Evolutionary conservation across 30 jellyfish, hydroid and myxozoan genomes (phyloP).

Genomic region (Rhopilema esculentum): DNA sequence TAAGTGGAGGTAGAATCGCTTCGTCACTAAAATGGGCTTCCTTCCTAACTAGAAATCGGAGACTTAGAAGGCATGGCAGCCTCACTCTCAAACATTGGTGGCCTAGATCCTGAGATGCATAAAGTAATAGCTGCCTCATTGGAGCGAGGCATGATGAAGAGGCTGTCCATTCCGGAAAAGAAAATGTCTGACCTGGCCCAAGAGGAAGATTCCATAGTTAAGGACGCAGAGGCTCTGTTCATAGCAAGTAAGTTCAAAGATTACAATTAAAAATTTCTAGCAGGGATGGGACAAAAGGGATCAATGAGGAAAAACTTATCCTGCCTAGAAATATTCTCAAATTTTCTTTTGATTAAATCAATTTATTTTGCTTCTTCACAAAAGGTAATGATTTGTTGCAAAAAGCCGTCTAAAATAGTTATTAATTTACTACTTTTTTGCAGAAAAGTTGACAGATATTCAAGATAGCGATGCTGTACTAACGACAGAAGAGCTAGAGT

Average conservation of each 20-base stretch:
- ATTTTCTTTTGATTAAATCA: too few species aligned
- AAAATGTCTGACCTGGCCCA: constrained; percentile 8
- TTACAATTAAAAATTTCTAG: too few species aligned
- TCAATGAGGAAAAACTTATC: too few species aligned
- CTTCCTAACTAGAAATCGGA: constrained; percentile 60
- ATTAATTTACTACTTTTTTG: neutral
- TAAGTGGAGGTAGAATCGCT: too few species aligned
- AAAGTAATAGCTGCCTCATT: constrained; percentile 69
- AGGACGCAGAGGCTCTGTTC: constrained; percentile 62
- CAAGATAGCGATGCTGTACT: constrained; percentile 44
- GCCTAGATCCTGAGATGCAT: constrained; percentile 79
- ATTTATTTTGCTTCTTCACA: too few species aligned
- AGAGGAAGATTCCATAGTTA: constrained; percentile 71
- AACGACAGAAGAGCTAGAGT: constrained; percentile 32
- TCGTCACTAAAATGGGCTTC: too few species aligned
- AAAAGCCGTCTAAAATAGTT: too few species aligned
- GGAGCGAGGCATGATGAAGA: constrained; percentile 67
- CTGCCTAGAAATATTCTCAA: too few species aligned
- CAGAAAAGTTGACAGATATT: constrained; percentile 67
- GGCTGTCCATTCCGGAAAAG: constrained; percentile 55
- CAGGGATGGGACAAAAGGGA: too few species aligned
- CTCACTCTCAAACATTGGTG: constrained; percentile 84
- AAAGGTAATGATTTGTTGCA: too few species aligned
- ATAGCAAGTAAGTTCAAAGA: constrained; percentile 54
- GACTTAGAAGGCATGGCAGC: constrained; percentile 89